Evolutionary conservation across 1,140 invertebrate species (phyloP).

Genomic region (Portunus trituberculatus): DNA sequence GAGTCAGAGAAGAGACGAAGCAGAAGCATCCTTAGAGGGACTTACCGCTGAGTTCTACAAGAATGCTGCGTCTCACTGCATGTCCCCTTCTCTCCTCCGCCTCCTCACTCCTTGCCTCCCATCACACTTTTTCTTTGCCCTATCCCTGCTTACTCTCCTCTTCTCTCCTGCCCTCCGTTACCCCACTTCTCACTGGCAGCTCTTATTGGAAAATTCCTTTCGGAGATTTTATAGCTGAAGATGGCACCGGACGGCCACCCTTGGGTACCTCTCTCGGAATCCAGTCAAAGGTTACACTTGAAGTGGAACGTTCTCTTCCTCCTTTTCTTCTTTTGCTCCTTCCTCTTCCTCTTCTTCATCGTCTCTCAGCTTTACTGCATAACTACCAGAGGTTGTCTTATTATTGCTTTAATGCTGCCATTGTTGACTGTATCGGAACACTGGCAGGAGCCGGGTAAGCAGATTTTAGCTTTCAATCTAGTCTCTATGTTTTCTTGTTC

Average conservation of each 20-base stretch:
- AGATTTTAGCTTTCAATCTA: too few species aligned
- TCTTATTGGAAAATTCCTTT: constrained; percentile 15
- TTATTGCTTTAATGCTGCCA: too few species aligned
- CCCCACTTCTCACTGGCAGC: neutral
- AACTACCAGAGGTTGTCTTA: too few species aligned
- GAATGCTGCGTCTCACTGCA: neutral
- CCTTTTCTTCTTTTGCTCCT: neutral
- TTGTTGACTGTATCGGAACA: too few species aligned
- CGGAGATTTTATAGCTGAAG: constrained; percentile 22
- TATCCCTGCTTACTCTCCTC: neutral
- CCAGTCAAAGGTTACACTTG: neutral
- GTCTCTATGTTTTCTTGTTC: too few species aligned
- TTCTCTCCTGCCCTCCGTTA: neutral
- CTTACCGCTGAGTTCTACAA: neutral
- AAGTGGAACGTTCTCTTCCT: neutral
- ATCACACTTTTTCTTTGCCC: neutral
- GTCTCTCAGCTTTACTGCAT: too few species aligned
- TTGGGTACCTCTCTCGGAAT: neutral
- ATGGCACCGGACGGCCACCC: neutral
- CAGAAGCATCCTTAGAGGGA: neutral
- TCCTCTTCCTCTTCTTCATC: constrained; percentile 9
- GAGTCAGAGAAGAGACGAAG: neutral
- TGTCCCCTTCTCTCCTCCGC: neutral
- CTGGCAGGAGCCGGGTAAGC: too few species aligned
- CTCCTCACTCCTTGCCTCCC: neutral